These are phyloP conservation scores for Paracanthobrama guichenoti DNA, from an alignment of 2,113 vertebrate species.

Conservation along the genomic window DNA sequence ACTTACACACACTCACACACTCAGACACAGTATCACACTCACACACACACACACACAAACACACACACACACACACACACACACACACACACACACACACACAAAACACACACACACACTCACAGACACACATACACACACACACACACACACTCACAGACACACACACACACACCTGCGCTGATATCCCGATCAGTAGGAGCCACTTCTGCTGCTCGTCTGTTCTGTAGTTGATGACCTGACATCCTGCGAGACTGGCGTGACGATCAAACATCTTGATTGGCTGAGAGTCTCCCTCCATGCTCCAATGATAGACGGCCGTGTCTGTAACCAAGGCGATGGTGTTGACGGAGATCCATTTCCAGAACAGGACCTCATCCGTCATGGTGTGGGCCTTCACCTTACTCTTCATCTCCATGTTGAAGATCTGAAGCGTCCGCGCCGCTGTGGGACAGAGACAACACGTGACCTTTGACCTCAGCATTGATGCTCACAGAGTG, in stretches of 20 bases:
- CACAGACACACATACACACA: neutral
- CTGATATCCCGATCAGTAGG: constrained; percentile 89
- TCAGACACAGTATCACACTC: neutral
- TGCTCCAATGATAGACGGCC: constrained; percentile 90
- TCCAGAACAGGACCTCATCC: constrained; percentile 94
- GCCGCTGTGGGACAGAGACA: constrained; percentile 75
- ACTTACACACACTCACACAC: neutral
- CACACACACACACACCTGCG: constrained; percentile 77
- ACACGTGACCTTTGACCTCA: neutral
- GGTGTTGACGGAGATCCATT: constrained; percentile 91
- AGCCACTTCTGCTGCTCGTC: constrained; percentile 92
- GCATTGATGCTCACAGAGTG: too few species aligned
- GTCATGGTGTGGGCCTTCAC: constrained; percentile 91
- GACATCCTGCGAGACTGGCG: constrained; percentile 86
- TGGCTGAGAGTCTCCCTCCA: constrained; percentile 91
- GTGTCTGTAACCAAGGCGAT: constrained; percentile 89
- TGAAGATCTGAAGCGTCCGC: constrained; percentile 93
- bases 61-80: neutral
- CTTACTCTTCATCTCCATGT: constrained; percentile 96
- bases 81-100: neutral
- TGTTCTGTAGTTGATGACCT: constrained; percentile 91
- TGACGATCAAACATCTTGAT: constrained; percentile 90
- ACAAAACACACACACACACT: neutral
- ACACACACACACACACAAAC: too few species aligned
- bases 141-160: neutral